Conservation (phyloP, 2,888 invertebrate species). For the Electrophaes corylata region DNA sequence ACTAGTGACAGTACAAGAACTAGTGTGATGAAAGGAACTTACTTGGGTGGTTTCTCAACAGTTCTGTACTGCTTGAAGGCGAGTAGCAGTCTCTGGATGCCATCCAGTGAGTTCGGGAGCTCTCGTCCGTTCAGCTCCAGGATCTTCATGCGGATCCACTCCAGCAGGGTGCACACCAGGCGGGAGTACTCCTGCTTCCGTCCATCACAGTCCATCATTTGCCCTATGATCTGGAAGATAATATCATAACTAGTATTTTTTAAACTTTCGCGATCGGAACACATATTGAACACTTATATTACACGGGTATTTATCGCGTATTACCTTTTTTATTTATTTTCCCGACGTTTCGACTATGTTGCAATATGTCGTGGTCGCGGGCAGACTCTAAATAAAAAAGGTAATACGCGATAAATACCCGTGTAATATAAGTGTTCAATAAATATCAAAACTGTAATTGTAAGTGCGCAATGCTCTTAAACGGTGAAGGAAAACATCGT, state of each 20-base stretch:
- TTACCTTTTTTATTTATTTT: too few species aligned
- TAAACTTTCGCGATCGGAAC: too few species aligned
- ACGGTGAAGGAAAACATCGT: too few species aligned
- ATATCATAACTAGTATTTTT: background rate
- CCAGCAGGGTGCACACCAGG: constrained; percentile 92
- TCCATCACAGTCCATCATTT: constrained; percentile 97
- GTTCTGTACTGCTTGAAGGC: constrained; percentile 98
- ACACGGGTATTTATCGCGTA: too few species aligned
- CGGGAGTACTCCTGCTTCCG: constrained; percentile 95
- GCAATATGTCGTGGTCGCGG: too few species aligned
- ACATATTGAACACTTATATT: too few species aligned
- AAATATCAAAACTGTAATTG: too few species aligned
- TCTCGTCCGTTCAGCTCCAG: constrained; percentile 91
- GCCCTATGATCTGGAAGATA: constrained; percentile 93
- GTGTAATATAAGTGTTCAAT: too few species aligned
- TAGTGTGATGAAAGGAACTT: constrained; percentile 50
- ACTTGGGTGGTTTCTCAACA: constrained; percentile 99
- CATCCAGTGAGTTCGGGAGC: constrained; percentile 97
- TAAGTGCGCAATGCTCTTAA: too few species aligned
- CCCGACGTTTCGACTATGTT: too few species aligned
- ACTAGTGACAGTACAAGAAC: background rate
- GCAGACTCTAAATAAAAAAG: too few species aligned
- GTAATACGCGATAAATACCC: too few species aligned
- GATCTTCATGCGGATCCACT: constrained; percentile 97
- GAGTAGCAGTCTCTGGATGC: constrained; percentile 94